Conservation (phyloP, 2,888 invertebrate genomes). For the Chrysodeixis includens region DNA sequence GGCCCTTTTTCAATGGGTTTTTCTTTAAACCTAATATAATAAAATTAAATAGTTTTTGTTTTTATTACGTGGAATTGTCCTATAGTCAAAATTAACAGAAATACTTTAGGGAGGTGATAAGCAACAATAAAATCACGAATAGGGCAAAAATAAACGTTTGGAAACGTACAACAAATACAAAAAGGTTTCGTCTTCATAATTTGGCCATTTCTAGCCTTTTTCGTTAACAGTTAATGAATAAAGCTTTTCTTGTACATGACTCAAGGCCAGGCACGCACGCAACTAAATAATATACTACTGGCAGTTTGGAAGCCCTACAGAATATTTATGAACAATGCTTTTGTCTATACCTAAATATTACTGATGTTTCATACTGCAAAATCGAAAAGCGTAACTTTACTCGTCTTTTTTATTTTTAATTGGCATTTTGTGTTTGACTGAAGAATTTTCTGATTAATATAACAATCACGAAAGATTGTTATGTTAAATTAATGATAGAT, state of each 20-base stretch:
- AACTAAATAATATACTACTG: conserved; percentile 1
- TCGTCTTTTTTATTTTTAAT: background rate
- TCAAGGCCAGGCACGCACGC: conserved; percentile 6
- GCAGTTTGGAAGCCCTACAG: background rate
- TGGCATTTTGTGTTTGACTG: background rate
- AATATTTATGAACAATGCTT: background rate
- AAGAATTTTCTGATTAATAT: background rate
- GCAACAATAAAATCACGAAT: no score
- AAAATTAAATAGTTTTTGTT: no score
- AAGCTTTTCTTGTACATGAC: background rate
- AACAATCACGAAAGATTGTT: background rate
- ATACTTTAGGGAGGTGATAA: no score
- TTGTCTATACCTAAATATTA: background rate
- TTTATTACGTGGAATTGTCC: no score
- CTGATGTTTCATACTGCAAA: background rate
- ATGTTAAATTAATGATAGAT: no score
- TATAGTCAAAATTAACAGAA: no score
- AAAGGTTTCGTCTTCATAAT: background rate
- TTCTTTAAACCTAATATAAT: no score
- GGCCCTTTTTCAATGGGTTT: no score
- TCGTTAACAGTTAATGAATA: background rate
- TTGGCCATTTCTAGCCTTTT: background rate
- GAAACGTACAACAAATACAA: background rate
- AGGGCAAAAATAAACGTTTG: no score
- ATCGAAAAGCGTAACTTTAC: background rate